Percentiles rank a stretch among this genome's conserved stretches.
phyloP scores from a whole-genome alignment of 2,888 invertebrate species.

The Eupithecia exiguata region DNA sequence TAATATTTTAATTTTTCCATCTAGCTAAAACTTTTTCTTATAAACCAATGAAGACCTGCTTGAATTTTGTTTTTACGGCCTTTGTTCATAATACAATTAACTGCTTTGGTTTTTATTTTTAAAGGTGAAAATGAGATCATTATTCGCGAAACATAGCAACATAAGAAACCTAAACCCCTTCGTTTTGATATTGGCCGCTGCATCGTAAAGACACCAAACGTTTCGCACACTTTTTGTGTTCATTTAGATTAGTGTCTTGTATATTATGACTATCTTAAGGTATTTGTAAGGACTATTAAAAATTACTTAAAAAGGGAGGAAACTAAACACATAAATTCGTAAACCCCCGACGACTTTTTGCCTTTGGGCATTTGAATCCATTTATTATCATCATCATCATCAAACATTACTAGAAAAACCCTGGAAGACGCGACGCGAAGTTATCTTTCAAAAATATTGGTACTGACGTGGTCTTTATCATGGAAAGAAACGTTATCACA shows the following conservation, averaged over 20 bases:
- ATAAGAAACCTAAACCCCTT: slow-evolving; percentile 29
- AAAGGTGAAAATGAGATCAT: slow-evolving; percentile 52
- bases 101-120: slow-evolving; percentile 36
- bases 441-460: background rate
- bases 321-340: background rate
- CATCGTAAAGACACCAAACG: slow-evolving; percentile 31
- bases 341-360: background rate
- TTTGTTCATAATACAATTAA: slow-evolving; percentile 36
- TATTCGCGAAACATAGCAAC: slow-evolving; percentile 35
- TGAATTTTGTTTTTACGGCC: slow-evolving; percentile 10
- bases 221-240: slow-evolving; percentile 39
- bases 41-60: background rate
- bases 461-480: too few species aligned
- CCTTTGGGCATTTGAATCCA: background rate
- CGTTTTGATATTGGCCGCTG: slow-evolving; percentile 42
- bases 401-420: background rate
- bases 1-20: background rate
- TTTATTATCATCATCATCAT: background rate
- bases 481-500: too few species aligned
- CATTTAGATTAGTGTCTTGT: background rate
- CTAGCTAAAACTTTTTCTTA: background rate
- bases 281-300: background rate
- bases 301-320: background rate
- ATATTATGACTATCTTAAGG: background rate
- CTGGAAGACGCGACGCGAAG: background rate